phyloP scores from a whole-genome alignment of 2,797 vertebrate species.

The Amphiprion clarkii region DNA sequence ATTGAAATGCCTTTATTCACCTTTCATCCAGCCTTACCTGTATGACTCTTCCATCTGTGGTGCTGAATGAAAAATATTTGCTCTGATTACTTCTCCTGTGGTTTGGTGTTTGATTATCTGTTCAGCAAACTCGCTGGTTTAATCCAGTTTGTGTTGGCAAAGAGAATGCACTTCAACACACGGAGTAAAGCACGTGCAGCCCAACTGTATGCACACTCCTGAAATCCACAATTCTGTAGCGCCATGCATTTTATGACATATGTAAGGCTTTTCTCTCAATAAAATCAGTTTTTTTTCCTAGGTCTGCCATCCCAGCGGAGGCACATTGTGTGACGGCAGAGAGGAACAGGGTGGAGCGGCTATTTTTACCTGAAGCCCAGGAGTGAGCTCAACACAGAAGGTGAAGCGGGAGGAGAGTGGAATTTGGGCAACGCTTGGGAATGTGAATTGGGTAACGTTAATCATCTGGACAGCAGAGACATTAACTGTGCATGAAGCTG shows the following conservation, averaged over 20 bases:
- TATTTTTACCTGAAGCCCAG: constrained; percentile 84
- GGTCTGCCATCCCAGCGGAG: constrained; percentile 60
- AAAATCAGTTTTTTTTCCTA: constrained; percentile 44
- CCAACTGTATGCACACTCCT: not conserved
- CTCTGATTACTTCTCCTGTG: not conserved
- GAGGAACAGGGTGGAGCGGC: constrained; percentile 69
- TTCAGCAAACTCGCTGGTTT: too few relatives aligned
- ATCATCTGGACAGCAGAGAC: constrained; percentile 86
- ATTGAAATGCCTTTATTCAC: not conserved
- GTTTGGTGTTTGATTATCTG: not conserved
- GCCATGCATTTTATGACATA: constrained; percentile 32
- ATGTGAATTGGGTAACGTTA: constrained; percentile 80
- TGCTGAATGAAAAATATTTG: constrained; percentile 1
- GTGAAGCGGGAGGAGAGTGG: constrained; percentile 76
- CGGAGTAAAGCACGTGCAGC: not conserved
- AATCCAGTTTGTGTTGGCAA: not conserved
- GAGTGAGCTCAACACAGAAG: constrained; percentile 76
- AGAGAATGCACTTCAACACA: not conserved
- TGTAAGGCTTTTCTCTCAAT: constrained; percentile 40
- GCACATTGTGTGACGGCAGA: constrained; percentile 57
- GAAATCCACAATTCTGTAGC: constrained; percentile 4
- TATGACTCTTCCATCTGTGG: not conserved
- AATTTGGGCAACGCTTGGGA: constrained; percentile 79
- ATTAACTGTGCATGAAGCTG: constrained; percentile 85
- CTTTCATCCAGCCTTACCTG: not conserved